Conservation (phyloP, 2,113 vertebrate genomes). For the Misgurnus mizolepis region DNA sequence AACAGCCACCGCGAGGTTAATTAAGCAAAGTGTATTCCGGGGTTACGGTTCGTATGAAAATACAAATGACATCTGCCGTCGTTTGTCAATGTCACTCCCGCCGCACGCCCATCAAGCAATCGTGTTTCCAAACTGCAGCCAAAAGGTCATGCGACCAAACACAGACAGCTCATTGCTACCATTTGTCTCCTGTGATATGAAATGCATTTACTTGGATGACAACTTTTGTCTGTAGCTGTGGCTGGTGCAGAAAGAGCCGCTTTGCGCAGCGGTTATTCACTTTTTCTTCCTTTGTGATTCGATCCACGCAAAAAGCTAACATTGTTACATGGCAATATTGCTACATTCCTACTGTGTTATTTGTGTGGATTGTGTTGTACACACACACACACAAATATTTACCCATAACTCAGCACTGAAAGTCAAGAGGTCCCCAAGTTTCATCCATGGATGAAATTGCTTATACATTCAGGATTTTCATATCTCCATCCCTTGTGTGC, state of each 20-base stretch:
- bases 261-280: conserved; percentile 45
- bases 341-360: conserved; percentile 25
- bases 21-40: conserved; percentile 70
- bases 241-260: conserved; percentile 32
- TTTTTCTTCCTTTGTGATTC: conserved; percentile 47
- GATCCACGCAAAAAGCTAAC: conserved; percentile 29
- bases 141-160: conserved; percentile 61
- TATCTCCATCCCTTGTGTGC: conserved; percentile 46
- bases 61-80: conserved; percentile 65
- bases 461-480: conserved; percentile 60
- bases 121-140: conserved; percentile 57
- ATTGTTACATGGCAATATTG: conserved; percentile 25
- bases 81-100: conserved; percentile 66
- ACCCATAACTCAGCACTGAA: conserved; percentile 36
- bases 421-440: conserved; percentile 45
- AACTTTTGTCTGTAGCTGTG: conserved; percentile 52
- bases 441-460: conserved; percentile 62
- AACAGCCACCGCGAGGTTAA: conserved; percentile 63
- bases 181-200: conserved; percentile 54
- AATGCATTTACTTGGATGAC: conserved; percentile 41
- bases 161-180: conserved; percentile 48
- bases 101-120: conserved; percentile 52
- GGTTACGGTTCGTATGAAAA: conserved; percentile 68
- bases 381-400: conserved; percentile 32
- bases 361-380: conserved; percentile 32